Conservation (phyloP, 2,113 vertebrate species). For the Todiramphus chloris region DNA sequence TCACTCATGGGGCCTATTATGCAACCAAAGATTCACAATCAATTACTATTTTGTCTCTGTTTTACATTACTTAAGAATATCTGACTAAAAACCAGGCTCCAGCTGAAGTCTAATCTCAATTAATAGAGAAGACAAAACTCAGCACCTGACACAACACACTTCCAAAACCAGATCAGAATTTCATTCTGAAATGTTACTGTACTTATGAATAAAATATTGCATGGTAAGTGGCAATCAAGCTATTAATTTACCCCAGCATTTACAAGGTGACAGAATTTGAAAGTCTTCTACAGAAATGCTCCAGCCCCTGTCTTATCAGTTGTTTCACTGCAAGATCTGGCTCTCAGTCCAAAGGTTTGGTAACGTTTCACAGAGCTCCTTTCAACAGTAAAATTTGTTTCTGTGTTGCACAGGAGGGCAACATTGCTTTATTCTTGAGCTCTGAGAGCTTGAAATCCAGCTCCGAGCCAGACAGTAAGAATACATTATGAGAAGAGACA, state of each 20-base stretch:
- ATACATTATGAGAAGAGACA: not conserved
- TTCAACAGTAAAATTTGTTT: not conserved
- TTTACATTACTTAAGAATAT: not conserved
- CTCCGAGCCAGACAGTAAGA: not conserved
- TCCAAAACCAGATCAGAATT: not conserved
- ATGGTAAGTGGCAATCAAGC: not conserved
- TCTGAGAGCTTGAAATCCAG: not conserved
- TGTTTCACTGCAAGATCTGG: not conserved
- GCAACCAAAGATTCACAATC: not conserved
- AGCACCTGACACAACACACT: not conserved
- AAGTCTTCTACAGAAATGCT: not conserved
- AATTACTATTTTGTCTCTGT: not conserved
- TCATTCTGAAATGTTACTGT: not conserved
- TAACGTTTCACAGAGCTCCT: not conserved
- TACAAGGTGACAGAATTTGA: not conserved
- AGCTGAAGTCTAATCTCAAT: not conserved
- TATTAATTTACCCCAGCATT: not conserved
- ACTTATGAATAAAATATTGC: not conserved
- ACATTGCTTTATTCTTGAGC: not conserved
- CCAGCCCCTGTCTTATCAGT: not conserved
- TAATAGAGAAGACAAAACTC: not conserved
- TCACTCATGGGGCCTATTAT: not conserved
- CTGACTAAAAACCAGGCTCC: not conserved
- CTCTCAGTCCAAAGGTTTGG: not conserved
- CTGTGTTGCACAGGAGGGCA: not conserved